These are phyloP conservation scores for Microtus oregoni DNA, from an alignment of 2,113 vertebrate genomes.

Conservation along the genomic window DNA sequence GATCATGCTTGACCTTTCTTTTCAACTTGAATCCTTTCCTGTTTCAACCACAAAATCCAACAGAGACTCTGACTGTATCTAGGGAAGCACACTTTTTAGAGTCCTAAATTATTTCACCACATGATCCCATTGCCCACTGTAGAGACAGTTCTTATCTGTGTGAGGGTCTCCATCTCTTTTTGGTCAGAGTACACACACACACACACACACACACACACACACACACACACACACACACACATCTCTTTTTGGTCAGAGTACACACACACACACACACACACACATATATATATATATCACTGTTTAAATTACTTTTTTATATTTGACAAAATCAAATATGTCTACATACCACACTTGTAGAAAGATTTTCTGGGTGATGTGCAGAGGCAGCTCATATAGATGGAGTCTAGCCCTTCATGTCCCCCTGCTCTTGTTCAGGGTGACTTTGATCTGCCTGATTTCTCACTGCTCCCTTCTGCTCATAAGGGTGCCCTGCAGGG, in stretches of 20 bases:
- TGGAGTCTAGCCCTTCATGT: neutral
- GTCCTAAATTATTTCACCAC: neutral
- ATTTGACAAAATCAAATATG: neutral
- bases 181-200: neutral
- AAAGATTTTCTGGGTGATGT: neutral
- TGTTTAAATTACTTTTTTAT: neutral
- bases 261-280: too few relatives aligned
- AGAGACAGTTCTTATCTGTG: neutral
- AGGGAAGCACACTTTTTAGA: accelerated
- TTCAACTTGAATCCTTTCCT: too few relatives aligned
- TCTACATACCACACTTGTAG: neutral
- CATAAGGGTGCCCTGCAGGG: neutral
- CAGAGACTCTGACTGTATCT: accelerated
- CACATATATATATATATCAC: too few relatives aligned
- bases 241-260: too few relatives aligned
- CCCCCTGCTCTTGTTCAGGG: neutral
- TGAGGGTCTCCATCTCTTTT: neutral
- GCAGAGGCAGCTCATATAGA: neutral
- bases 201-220: neutral
- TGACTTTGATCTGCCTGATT: neutral
- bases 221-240: too few relatives aligned
- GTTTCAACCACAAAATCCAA: neutral
- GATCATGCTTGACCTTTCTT: too few relatives aligned
- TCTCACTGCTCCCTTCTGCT: neutral
- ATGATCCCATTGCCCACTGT: neutral